Base-by-base conservation (phyloP, 2,113 vertebrate species). In the Tinamus guttatus region DNA sequence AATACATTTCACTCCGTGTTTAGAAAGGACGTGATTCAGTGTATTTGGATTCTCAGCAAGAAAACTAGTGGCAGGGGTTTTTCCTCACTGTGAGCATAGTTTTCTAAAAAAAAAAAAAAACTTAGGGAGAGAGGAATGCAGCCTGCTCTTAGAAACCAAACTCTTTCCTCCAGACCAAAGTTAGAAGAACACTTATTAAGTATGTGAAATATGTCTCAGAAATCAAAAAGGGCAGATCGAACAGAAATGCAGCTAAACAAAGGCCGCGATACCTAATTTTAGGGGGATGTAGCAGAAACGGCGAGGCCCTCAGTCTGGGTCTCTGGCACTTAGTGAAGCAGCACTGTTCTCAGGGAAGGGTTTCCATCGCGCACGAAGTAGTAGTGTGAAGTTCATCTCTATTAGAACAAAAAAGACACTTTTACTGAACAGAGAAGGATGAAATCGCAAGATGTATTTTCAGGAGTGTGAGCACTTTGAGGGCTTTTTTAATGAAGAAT, bases 71-170 rank as follows among this genome's bases (percentile, higher is more conserved):
- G 87, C 89, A 97, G 96, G 94, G 89, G 71, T 90, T 93, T 92
- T 81, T 38, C 63, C 40, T 96, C 94, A 73, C 32, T 81, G 28
- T 47, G 51, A 85, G 43, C 67, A 54, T 67, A 81, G 51, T 40
- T 30, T 54, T 47, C 28, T 7, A 75, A 85, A 16, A 65, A 62
- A 87, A 40, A 16, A 27, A 41, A 41, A 12, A 41, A 41, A 41
- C 40, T 41, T 4, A 12, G 54, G 95, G 9, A 21, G 69, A 77
- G 64, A 86, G 54, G 3, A 40, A 84, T 14, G 20, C 52, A 94
- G 92, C 40, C 85, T 85, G 75, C 47, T 86, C 58, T 95, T 96
- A 88, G 92, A 95, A 98, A 93, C 28, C 59, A 94, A 97, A 92
- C 77, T 89, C 73, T 93, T 68, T 60, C 49, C 87, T 97, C 76